Conservation (phyloP, 2,113 vertebrate species). For the Hydropotes inermis region DNA sequence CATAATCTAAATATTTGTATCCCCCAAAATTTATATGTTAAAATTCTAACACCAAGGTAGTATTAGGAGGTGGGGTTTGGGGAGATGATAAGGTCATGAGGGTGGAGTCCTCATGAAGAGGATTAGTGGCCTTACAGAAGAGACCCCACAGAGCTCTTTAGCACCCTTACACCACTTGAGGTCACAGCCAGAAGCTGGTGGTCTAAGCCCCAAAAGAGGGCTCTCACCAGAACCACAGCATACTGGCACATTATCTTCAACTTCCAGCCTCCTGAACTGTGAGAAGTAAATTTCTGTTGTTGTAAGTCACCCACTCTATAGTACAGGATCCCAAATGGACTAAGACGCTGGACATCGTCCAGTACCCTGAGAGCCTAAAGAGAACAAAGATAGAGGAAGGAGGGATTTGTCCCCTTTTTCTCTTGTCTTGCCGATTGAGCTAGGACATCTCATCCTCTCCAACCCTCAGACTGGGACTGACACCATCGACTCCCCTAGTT, state of each 20-base stretch:
- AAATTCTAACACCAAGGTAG: not conserved
- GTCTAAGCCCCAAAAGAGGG: too few relatives aligned
- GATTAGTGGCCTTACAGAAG: not conserved
- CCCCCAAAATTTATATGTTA: not conserved
- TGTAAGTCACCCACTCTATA: not conserved
- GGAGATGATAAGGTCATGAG: not conserved
- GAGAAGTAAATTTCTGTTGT: not conserved
- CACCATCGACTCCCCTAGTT: not conserved
- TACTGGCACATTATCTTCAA: too few relatives aligned
- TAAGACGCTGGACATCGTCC: rapidly evolving
- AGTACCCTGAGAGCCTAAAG: not conserved
- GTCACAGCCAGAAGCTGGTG: not conserved
- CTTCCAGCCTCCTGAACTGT: not conserved
- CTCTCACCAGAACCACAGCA: not conserved
- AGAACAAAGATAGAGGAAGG: not conserved
- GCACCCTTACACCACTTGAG: not conserved
- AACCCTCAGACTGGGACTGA: not conserved
- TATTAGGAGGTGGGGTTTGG: not conserved
- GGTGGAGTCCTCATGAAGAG: not conserved
- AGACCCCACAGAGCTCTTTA: not conserved
- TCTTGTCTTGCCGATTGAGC: not conserved
- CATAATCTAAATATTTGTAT: not conserved
- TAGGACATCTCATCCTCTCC: not conserved
- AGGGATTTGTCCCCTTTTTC: not conserved
- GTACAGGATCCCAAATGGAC: too few relatives aligned